A percentile compares a stretch with the other conserved stretches of the same genome.
Evolutionary conservation across 2,113 vertebrate species (phyloP).

Genomic region (Mastomys coucha): DNA sequence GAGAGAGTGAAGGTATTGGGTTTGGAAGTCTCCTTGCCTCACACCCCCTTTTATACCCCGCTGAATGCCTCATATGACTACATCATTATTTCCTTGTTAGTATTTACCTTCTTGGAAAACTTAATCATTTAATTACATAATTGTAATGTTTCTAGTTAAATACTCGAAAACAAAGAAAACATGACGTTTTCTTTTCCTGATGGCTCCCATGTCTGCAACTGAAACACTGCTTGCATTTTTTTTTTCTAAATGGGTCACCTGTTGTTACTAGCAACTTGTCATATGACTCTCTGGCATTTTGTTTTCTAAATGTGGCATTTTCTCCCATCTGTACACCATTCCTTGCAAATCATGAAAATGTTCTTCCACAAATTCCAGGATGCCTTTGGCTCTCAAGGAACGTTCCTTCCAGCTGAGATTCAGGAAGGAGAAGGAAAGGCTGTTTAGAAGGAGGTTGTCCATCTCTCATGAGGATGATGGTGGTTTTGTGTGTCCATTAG

Average conservation of each 20-base stretch:
- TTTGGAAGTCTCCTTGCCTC: background rate
- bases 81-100: slow-evolving; percentile 47
- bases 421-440: background rate
- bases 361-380: background rate
- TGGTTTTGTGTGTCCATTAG: background rate
- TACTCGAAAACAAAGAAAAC: background rate
- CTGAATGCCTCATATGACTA: background rate
- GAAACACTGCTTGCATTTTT: background rate
- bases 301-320: background rate
- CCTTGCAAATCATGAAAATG: background rate
- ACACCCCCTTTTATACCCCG: background rate
- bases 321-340: background rate
- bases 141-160: slow-evolving; percentile 19
- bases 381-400: background rate
- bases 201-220: background rate
- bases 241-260: background rate
- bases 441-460: accelerated
- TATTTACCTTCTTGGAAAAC: slow-evolving; percentile 44
- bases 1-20: background rate
- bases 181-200: background rate
- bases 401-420: background rate
- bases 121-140: slow-evolving; percentile 63
- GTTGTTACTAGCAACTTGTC: background rate
- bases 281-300: background rate
- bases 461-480: background rate